Evolutionary conservation across 1,140 invertebrate genomes (phyloP).

Genomic region (Caenorhabditis tropicalis): DNA sequence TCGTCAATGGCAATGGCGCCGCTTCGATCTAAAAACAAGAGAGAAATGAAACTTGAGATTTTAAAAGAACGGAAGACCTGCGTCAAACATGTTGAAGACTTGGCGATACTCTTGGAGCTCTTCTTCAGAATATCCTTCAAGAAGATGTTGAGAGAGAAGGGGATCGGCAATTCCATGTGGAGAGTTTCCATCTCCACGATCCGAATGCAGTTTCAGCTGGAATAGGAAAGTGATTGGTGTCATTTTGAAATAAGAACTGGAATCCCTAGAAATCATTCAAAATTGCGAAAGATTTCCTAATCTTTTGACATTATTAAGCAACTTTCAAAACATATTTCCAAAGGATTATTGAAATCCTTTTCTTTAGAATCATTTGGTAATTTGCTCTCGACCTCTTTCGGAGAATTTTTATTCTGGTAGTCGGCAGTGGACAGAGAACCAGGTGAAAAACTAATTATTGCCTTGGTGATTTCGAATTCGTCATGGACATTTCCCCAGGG

Average conservation of each 20-base stretch:
- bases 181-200: constrained; percentile 47
- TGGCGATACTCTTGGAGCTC: constrained; percentile 69
- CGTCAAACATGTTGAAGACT: constrained; percentile 71
- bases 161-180: constrained; percentile 56
- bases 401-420: not conserved
- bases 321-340: too few species aligned
- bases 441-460: constrained; percentile 31
- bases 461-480: not conserved
- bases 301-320: too few species aligned
- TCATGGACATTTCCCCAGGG: not conserved
- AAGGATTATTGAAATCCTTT: too few species aligned
- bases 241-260: too few species aligned
- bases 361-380: not conserved
- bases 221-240: not conserved
- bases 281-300: not conserved
- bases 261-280: not conserved
- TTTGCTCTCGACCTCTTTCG: not conserved
- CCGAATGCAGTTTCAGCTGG: constrained; percentile 51
- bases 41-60: constrained; percentile 16
- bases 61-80: constrained; percentile 45
- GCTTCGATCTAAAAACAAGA: constrained; percentile 63
- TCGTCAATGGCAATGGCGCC: constrained; percentile 71
- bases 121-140: constrained; percentile 67
- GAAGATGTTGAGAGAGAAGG: constrained; percentile 51
- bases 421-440: not conserved